Percentiles rank a stretch among this genome's conserved stretches.
Conservation (phyloP, 2,113 vertebrate genomes). For the Gasterosteus nipponicus region DNA sequence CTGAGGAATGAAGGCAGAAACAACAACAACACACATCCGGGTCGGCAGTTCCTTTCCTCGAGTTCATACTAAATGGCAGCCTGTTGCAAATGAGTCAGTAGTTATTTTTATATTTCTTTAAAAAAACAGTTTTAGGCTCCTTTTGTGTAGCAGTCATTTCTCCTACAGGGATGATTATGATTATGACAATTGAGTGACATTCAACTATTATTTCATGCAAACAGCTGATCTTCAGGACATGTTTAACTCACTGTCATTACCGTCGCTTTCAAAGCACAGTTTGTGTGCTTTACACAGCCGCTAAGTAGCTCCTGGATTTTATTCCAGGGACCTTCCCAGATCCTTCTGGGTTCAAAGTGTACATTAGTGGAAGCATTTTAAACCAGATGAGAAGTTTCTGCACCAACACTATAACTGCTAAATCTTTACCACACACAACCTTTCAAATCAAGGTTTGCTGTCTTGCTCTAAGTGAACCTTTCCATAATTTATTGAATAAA, state of each 20-base stretch:
- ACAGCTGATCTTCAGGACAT: slow-evolving; percentile 18
- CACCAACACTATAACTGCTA: not conserved
- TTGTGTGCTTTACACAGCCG: slow-evolving; percentile 8
- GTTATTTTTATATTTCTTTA: slow-evolving; percentile 18
- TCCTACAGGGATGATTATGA: slow-evolving; percentile 20
- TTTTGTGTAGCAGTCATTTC: slow-evolving; percentile 1
- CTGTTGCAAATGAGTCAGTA: not conserved
- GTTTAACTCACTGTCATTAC: slow-evolving; percentile 28
- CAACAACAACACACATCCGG: slow-evolving; percentile 14
- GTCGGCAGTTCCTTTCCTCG: slow-evolving; percentile 20
- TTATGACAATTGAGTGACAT: slow-evolving; percentile 3
- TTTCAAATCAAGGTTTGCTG: not conserved
- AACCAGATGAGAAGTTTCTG: not conserved
- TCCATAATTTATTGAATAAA: not conserved
- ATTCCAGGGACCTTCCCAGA: slow-evolving; percentile 6
- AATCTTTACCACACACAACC: not conserved
- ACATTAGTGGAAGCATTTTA: slow-evolving; percentile 19
- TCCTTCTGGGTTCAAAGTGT: slow-evolving; percentile 22
- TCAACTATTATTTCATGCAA: slow-evolving; percentile 18
- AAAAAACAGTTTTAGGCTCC: not conserved
- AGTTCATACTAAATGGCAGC: not conserved
- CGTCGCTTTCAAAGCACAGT: not conserved
- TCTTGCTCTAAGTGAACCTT: not conserved
- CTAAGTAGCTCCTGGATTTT: slow-evolving; percentile 12
- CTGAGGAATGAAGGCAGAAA: slow-evolving; percentile 23